phyloP scores from a whole-genome alignment of 2,888 invertebrate genomes.

The Dicyrtoma fusca region DNA sequence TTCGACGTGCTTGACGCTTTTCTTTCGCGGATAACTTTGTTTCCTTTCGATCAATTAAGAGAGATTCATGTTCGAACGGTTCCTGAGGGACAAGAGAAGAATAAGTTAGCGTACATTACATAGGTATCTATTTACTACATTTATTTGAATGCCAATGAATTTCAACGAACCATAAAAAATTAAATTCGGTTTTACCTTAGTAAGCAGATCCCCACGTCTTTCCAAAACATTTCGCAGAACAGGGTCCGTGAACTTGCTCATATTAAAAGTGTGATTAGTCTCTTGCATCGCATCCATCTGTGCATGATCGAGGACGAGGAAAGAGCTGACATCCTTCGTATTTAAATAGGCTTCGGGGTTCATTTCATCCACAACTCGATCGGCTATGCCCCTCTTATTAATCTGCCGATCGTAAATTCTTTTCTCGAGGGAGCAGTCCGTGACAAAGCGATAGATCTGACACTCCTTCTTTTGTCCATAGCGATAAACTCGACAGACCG shows the following conservation, averaged over 20 bases:
- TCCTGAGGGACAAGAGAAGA: slow-evolving; percentile 62
- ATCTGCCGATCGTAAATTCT: slow-evolving; percentile 98
- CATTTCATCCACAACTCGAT: slow-evolving; percentile 96
- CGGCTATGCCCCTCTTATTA: slow-evolving; percentile 97
- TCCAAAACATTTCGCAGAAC: slow-evolving; percentile 73
- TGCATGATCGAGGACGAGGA: slow-evolving; percentile 88
- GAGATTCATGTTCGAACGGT: slow-evolving; percentile 94
- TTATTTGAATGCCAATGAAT: too few relatives aligned
- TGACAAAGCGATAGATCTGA: slow-evolving; percentile 93
- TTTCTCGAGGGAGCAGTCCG: slow-evolving; percentile 95
- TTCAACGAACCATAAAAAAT: slow-evolving; percentile 23
- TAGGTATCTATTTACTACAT: slow-evolving; percentile 6
- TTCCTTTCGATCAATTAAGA: slow-evolving; percentile 91
- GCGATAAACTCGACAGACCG: slow-evolving; percentile 92
- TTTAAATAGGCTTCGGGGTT: slow-evolving; percentile 93
- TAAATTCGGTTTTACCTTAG: slow-evolving; percentile 60
- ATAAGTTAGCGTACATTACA: not conserved
- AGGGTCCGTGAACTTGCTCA: slow-evolving; percentile 77
- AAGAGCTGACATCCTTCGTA: slow-evolving; percentile 83
- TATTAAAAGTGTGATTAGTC: slow-evolving; percentile 58
- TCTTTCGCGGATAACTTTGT: slow-evolving; percentile 91
- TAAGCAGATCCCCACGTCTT: slow-evolving; percentile 62
- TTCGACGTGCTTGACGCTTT: slow-evolving; percentile 87
- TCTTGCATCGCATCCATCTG: slow-evolving; percentile 68
- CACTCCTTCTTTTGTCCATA: slow-evolving; percentile 95